Conservation (phyloP, 2,113 vertebrate species). For the Calyptomena viridis region DNA sequence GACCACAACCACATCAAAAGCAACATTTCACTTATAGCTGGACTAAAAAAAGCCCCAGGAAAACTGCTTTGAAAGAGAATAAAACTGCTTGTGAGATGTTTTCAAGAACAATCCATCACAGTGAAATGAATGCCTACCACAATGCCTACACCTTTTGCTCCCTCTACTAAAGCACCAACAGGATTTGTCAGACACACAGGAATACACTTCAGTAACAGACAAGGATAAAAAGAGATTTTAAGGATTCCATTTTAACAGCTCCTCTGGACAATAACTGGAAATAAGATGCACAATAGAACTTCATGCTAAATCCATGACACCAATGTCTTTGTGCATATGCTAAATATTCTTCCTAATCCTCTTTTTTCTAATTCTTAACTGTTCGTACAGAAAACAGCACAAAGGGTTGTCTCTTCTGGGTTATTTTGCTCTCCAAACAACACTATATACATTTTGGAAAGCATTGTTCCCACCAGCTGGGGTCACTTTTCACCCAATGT, state of each 20-base stretch:
- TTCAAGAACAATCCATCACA: neutral
- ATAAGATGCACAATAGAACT: neutral
- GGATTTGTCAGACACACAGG: neutral
- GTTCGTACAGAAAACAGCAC: neutral
- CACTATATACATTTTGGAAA: neutral
- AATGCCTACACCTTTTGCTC: fast-evolving
- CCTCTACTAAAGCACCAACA: neutral
- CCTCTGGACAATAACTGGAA: neutral
- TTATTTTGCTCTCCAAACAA: neutral
- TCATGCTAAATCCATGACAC: neutral
- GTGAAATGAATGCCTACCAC: neutral
- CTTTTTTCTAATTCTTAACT: neutral
- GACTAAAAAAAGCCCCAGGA: neutral
- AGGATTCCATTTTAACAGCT: neutral
- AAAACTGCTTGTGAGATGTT: neutral
- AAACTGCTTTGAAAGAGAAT: neutral
- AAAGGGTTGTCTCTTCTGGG: neutral
- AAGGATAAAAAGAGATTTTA: neutral
- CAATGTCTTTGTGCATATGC: neutral
- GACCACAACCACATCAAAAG: neutral
- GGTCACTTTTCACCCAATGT: neutral
- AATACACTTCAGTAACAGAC: neutral
- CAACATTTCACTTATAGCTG: neutral
- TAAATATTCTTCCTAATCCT: neutral
- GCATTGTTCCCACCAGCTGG: neutral